Evolutionary conservation across 2,888 invertebrate species (phyloP), one percentile per base, ranked within the genome.

Genomic region (Congeria kusceri): DNA sequence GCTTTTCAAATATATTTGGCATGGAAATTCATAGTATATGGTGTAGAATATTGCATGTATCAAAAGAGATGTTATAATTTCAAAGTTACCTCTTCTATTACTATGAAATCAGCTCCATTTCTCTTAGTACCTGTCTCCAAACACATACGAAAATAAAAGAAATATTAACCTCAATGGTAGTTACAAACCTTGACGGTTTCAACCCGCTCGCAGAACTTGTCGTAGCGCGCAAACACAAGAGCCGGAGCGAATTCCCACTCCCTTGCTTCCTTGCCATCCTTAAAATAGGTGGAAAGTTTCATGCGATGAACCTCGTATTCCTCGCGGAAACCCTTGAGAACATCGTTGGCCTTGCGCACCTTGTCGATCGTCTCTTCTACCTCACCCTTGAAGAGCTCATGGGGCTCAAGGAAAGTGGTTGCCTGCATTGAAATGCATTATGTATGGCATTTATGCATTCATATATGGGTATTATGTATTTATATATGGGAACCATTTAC

Each of bases 321-420:
- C 5, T 86, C 83, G 47, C 88, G 90, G 88, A 93, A 94, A 27
- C 86, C 82, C 32, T 88, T 84, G 29, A 93, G 84, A 11, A 92
- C 90, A 68, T 89, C 84, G 67, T 88, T 77, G 20, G 93, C 89
- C 69, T 88, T 89, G 25, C 88, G 93, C 15, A 98, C 96, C 80
- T 97, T 95, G 92, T 96, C 96, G 92, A 97, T 96, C 0, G 97
- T 97, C 94, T 98, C 98, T 91, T 98, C 98, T 56, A 98, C 96
- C 88, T 98, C 98, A 86, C 97, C 97, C 92, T 98, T 98, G 92
- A 99, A 98, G 77, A 98, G 95, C 0, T 98, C 97, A 3, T 96
- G 96, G 0, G 98, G 97, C 91, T 98, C 98, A 86, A 98, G 95
- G 93, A 96, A 98, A 89, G 96, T 96, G 90, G 97, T 96, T 0